phyloP scores from a whole-genome alignment of 2,888 invertebrate species.

The Aelia acuminata region DNA sequence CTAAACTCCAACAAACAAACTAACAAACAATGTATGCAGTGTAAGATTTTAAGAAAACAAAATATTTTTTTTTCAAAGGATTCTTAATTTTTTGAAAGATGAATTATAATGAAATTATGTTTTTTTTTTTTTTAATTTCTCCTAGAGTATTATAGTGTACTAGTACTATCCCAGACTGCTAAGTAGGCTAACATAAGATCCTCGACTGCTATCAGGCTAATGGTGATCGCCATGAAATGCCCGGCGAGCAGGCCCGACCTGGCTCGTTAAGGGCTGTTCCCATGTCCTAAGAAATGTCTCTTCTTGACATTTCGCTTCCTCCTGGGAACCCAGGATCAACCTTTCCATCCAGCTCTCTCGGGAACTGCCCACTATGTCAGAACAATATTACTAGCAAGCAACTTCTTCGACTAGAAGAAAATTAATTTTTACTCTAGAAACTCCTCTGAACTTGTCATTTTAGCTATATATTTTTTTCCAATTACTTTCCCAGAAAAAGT shows the following conservation, averaged over 20 bases:
- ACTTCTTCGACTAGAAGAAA: not conserved
- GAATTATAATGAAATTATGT: no score
- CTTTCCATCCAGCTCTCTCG: not conserved
- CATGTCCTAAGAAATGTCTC: slow-evolving; percentile 43
- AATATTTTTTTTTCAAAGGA: no score
- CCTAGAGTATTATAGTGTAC: no score
- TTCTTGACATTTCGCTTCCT: slow-evolving; percentile 39
- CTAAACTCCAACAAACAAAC: no score
- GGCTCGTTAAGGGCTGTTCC: slow-evolving; percentile 33
- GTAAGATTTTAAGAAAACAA: no score
- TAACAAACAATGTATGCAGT: no score
- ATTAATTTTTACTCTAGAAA: not conserved
- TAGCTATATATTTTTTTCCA: not conserved
- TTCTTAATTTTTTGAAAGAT: no score
- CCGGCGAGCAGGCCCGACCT: not conserved
- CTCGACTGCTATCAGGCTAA: no score
- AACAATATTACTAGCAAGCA: not conserved
- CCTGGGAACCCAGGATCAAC: slow-evolving; percentile 30
- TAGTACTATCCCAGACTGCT: no score
- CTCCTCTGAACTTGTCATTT: not conserved
- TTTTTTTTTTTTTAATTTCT: no score
- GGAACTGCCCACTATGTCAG: not conserved
- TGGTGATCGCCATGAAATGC: slow-evolving; percentile 42
- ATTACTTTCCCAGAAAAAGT: not conserved
- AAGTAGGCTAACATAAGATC: no score